Base-by-base conservation (phyloP, 2,113 vertebrate genomes). In the Sorex fumeus region DNA sequence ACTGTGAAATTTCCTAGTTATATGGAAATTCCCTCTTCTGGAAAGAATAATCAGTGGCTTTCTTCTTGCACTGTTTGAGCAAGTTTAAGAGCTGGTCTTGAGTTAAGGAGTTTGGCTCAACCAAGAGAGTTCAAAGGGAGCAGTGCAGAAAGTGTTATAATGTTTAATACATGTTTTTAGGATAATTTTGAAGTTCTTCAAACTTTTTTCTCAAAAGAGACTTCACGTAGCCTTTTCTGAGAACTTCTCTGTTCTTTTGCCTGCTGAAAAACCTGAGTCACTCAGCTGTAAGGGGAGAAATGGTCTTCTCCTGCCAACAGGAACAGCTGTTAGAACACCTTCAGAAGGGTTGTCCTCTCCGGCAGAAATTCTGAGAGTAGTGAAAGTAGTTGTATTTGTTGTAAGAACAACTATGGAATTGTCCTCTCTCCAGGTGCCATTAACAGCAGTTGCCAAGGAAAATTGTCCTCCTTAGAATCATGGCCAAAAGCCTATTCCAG, bases 41-140 rank as follows among this genome's bases (percentile, higher is more conserved):
- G 21, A 72, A 60, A 75, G 57, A 34, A 25, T 19, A 13, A 53
- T 12, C 9, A 36, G 10, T 23, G 50, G 34, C 32, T 82, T 23
- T 4, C 19, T 86, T 81, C 82, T 70, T 82, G 13, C 2, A 32
- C 15, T 19, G 12, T 3, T 6, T 86, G 18, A 70, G 67, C 67
- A 64, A 81, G n/a, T 32, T 15, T 4, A 83, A 64, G 40, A 77
- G 6, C 18, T 76, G 75, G 10, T 70, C 3, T 53, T 30, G 64
- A 43, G 16, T 36, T 47, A 45, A 70, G 60, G 74, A 69, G 19
- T 69, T 43, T 7, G 1, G 4, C 23, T 66, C 4, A 19, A 43
- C 34, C 18, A 19, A 78, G 53, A 30, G 6, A 23, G 8, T 12
- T 21, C 60, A 32, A 6, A 0, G 5, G 1, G 10, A 21, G 1